phyloP scores from a whole-genome alignment of 2,888 invertebrate genomes.

The Alloplasta piceator region DNA sequence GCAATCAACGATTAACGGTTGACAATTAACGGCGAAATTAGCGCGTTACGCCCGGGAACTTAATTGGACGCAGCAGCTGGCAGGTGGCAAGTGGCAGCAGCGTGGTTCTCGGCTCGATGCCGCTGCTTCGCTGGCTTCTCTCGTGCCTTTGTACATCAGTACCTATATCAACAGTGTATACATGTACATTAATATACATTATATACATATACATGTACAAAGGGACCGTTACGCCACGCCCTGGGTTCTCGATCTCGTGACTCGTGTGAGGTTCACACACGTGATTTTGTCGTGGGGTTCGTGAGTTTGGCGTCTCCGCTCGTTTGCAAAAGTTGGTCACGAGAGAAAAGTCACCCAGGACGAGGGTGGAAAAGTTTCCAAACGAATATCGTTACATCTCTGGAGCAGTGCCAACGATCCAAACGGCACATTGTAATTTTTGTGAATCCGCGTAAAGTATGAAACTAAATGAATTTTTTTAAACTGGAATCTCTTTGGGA shows the following conservation, averaged over 20 bases:
- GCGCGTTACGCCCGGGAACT: constrained; percentile 75
- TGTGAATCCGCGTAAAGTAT: neutral
- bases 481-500: neutral
- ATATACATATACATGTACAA: constrained; percentile 13
- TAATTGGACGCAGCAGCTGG: constrained; percentile 79
- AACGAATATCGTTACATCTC: constrained; percentile 44
- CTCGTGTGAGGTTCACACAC: constrained; percentile 24
- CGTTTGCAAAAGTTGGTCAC: constrained; percentile 51
- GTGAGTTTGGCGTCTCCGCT: constrained; percentile 26
- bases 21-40: constrained; percentile 80
- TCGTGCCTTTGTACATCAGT: constrained; percentile 25
- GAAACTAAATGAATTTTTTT: neutral
- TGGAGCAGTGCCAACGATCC: constrained; percentile 36
- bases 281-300: neutral
- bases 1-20: constrained; percentile 75
- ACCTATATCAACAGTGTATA: neutral
- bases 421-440: constrained; percentile 19
- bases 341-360: constrained; percentile 43
- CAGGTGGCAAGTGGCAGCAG: constrained; percentile 65
- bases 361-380: constrained; percentile 32
- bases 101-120: constrained; percentile 54
- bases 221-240: constrained; percentile 60
- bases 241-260: constrained; percentile 58
- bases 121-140: constrained; percentile 34
- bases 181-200: neutral